These are phyloP conservation scores for Iguana delicatissima DNA, from an alignment of 2,797 vertebrate genomes.

Conservation along the genomic window DNA sequence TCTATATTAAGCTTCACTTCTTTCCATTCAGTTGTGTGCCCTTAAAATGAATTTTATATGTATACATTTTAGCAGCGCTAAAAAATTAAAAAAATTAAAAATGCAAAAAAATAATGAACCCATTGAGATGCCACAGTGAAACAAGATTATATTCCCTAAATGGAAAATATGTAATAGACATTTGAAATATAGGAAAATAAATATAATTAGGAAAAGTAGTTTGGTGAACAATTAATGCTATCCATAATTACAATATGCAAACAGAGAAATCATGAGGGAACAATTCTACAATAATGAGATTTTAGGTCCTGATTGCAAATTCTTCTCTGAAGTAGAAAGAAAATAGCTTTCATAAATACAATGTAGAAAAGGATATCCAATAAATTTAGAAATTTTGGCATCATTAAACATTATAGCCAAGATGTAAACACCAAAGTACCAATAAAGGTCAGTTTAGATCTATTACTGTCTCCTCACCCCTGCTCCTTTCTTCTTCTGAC, in stretches of 20 bases:
- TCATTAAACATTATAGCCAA: conserved; percentile 32
- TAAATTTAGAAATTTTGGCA: conserved; percentile 35
- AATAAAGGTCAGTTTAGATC: conserved; percentile 18
- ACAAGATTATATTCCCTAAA: conserved; percentile 25
- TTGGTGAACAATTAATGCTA: conserved; percentile 67
- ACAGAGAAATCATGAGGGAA: conserved; percentile 62
- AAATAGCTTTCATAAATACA: conserved; percentile 59
- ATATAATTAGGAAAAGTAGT: conserved; percentile 55
- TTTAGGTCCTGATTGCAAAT: conserved; percentile 55
- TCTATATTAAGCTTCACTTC: neutral
- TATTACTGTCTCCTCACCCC: neutral
- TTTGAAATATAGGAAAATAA: conserved; percentile 67
- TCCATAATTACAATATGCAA: conserved; percentile 64
- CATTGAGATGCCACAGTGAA: conserved; percentile 19
- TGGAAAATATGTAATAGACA: conserved; percentile 48
- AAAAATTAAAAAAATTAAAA: neutral
- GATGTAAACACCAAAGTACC: conserved; percentile 27
- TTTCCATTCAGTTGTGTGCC: conserved; percentile 16
- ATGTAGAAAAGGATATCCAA: conserved; percentile 18
- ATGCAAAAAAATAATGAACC: conserved; percentile 27
- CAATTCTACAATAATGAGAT: conserved; percentile 65
- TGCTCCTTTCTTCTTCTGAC: neutral
- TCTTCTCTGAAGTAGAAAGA: conserved; percentile 61
- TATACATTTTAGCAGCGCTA: neutral
- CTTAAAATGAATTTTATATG: conserved; percentile 23